Conservation (phyloP, 1,140 invertebrate genomes). For the Halesus radiatus region DNA sequence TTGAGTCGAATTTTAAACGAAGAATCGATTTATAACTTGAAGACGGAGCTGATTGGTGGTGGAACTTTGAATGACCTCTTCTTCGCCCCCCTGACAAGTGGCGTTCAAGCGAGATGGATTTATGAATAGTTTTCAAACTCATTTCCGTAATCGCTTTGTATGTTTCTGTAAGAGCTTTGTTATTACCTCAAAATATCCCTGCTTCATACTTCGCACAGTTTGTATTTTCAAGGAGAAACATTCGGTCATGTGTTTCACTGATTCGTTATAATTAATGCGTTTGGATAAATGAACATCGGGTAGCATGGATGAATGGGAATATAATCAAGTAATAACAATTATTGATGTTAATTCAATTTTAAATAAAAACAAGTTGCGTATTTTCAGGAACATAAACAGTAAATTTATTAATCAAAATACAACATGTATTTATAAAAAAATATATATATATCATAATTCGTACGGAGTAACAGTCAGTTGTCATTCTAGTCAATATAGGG, state of each 20-base stretch:
- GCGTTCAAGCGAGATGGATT: background rate
- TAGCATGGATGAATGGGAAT: too few relatives aligned
- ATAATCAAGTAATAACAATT: too few relatives aligned
- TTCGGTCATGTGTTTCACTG: too few relatives aligned
- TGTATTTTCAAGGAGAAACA: too few relatives aligned
- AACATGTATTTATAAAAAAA: constrained; percentile 12
- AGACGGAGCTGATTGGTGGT: too few relatives aligned
- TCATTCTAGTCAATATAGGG: background rate
- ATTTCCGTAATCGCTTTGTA: background rate
- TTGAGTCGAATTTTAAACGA: constrained; percentile 39
- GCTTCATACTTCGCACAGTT: too few relatives aligned
- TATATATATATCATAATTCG: constrained; percentile 32
- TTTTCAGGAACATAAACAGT: constrained; percentile 26
- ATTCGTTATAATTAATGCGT: too few relatives aligned
- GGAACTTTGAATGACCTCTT: background rate
- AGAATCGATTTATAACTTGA: constrained; percentile 38
- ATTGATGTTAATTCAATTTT: background rate
- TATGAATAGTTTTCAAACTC: constrained; percentile 3
- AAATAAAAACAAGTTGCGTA: background rate
- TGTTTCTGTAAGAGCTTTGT: too few relatives aligned
- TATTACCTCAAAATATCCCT: too few relatives aligned
- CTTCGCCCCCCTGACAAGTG: background rate
- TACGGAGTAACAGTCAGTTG: constrained; percentile 13
- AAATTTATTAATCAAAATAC: constrained; percentile 31
- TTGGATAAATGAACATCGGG: too few relatives aligned